Conservation (phyloP, 2,797 vertebrate genomes). For the Ptychadena robeensis region DNA sequence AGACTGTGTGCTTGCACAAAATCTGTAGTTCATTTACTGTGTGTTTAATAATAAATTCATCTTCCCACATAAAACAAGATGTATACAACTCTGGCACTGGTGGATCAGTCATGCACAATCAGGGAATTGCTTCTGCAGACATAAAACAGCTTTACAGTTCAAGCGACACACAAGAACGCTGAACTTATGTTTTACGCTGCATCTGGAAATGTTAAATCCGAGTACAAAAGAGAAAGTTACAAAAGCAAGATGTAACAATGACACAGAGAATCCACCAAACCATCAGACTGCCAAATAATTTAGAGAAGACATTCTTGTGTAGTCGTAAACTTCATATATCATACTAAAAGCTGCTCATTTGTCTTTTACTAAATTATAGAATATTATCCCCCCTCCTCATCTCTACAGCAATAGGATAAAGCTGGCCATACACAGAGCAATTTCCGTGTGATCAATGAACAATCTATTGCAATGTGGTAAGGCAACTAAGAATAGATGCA, state of each 20-base stretch:
- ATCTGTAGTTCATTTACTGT: slow-evolving; percentile 16
- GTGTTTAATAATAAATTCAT: slow-evolving; percentile 17
- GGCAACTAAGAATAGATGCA: no score
- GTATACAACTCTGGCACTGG: background rate
- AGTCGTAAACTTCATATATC: no score
- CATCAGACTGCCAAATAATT: no score
- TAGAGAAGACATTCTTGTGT: no score
- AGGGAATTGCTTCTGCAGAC: slow-evolving; percentile 17
- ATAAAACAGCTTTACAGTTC: slow-evolving; percentile 40
- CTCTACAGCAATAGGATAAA: no score
- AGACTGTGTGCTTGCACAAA: background rate
- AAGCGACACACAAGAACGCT: slow-evolving; percentile 6
- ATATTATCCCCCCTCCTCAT: no score
- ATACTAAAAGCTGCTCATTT: no score
- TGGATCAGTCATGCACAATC: slow-evolving; percentile 21
- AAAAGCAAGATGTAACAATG: slow-evolving; percentile 1
- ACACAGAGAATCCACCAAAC: background rate
- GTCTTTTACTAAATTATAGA: no score
- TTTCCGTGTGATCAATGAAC: no score
- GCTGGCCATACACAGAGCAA: no score
- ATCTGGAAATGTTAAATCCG: slow-evolving; percentile 34
- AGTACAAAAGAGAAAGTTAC: slow-evolving; percentile 26
- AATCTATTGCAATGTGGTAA: no score
- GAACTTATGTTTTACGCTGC: slow-evolving; percentile 12
- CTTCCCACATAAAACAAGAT: slow-evolving; percentile 24